These are phyloP conservation scores for Hippoglossus stenolepis DNA, from an alignment of 2,113 vertebrate genomes.

Conservation along the genomic window DNA sequence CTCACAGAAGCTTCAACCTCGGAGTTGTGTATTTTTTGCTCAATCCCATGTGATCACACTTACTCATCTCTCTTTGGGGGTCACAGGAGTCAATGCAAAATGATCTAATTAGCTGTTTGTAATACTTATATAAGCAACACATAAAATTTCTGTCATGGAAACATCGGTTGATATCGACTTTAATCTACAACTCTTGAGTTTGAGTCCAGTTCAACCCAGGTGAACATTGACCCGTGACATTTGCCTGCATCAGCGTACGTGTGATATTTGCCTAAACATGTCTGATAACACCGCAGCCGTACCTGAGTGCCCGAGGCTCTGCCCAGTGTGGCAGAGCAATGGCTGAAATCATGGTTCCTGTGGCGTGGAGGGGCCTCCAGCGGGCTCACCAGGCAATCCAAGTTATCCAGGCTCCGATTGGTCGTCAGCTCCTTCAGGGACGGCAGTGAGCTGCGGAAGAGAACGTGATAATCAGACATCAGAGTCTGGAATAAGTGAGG, in stretches of 20 bases:
- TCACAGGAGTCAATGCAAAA: background rate
- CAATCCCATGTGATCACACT: background rate
- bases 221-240: background rate
- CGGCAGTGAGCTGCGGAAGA: constrained; percentile 79
- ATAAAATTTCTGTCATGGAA: background rate
- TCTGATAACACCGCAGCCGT: constrained; percentile 27
- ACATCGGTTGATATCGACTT: background rate
- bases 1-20: constrained; percentile 6
- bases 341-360: constrained; percentile 93
- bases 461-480: constrained; percentile 43
- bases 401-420: constrained; percentile 93
- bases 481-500: constrained; percentile 29
- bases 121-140: too few relatives aligned
- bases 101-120: background rate
- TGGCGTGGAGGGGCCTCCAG: constrained; percentile 88
- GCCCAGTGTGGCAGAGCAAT: constrained; percentile 85
- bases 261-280: background rate
- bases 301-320: constrained; percentile 73
- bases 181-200: background rate
- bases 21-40: too few relatives aligned
- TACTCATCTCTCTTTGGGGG: background rate
- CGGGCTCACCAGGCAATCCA: constrained; percentile 93
- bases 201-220: background rate
- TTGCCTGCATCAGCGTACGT: background rate
- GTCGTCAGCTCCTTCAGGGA: constrained; percentile 83